A percentile compares a stretch with the other conserved stretches of the same genome.
These are phyloP conservation scores for Aphelocoma coerulescens DNA, from an alignment of 2,113 vertebrate genomes.

Conservation along the genomic window DNA sequence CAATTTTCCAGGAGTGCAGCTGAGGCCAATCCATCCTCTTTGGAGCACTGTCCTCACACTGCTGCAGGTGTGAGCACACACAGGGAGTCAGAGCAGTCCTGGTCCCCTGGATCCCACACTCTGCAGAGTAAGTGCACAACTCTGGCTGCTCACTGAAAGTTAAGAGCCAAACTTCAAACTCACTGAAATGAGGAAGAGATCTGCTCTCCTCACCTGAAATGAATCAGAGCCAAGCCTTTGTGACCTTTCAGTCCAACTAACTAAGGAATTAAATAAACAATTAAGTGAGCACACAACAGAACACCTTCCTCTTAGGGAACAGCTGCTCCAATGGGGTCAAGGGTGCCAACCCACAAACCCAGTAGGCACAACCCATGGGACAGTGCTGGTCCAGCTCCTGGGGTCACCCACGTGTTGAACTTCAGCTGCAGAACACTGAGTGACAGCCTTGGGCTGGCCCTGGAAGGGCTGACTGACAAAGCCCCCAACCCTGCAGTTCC, in stretches of 20 bases:
- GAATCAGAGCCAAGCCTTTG: not conserved
- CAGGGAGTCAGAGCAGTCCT: not conserved
- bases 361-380: not conserved
- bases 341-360: not conserved
- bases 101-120: not conserved
- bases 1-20: not conserved
- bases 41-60: not conserved
- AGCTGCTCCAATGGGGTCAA: not conserved
- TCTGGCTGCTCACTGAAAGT: fast-evolving
- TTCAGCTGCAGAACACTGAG: not conserved
- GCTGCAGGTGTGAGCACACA: not conserved
- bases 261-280: not conserved
- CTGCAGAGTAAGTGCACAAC: not conserved
- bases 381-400: not conserved
- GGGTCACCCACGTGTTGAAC: not conserved
- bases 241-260: not conserved
- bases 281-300: not conserved
- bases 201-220: not conserved
- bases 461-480: not conserved
- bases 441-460: not conserved
- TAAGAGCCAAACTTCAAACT: not conserved
- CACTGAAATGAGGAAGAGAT: not conserved
- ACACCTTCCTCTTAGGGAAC: not conserved
- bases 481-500: not conserved
- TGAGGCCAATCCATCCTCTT: fast-evolving